Evolutionary conservation across 2,113 vertebrate species (phyloP).

Genomic region (Scartelaos histophorus): DNA sequence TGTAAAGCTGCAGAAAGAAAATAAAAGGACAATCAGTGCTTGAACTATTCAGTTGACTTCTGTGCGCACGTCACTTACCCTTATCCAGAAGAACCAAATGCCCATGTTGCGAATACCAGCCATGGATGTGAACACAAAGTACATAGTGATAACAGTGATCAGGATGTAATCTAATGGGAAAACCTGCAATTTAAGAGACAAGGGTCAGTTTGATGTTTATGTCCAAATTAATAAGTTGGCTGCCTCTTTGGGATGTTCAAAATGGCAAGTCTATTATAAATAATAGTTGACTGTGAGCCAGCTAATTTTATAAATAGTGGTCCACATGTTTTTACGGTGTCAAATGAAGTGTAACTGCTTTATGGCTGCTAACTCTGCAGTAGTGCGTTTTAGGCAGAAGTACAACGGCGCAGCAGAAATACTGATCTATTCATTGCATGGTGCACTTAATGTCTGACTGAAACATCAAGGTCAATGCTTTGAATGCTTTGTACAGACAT

Average conservation of each 20-base stretch:
- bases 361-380: background rate
- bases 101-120: constrained; percentile 97
- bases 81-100: constrained; percentile 99
- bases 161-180: constrained; percentile 97
- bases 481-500: constrained; percentile 33
- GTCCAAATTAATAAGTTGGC: background rate
- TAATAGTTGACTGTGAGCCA: constrained; percentile 4
- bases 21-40: constrained; percentile 11
- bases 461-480: constrained; percentile 47
- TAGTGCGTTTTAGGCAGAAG: background rate
- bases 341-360: background rate
- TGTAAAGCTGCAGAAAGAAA: constrained; percentile 84
- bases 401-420: constrained; percentile 15
- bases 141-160: constrained; percentile 95
- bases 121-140: constrained; percentile 98
- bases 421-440: background rate
- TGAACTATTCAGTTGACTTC: background rate
- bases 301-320: constrained; percentile 1
- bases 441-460: constrained; percentile 31
- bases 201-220: constrained; percentile 27
- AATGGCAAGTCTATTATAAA: constrained; percentile 14
- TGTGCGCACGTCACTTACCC: constrained; percentile 74
- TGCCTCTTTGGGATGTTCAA: constrained; percentile 8
- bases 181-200: constrained; percentile 78
- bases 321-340: background rate